Base-by-base conservation (phyloP, 2,888 invertebrate species). In the Pardosa pseudoannulata region DNA sequence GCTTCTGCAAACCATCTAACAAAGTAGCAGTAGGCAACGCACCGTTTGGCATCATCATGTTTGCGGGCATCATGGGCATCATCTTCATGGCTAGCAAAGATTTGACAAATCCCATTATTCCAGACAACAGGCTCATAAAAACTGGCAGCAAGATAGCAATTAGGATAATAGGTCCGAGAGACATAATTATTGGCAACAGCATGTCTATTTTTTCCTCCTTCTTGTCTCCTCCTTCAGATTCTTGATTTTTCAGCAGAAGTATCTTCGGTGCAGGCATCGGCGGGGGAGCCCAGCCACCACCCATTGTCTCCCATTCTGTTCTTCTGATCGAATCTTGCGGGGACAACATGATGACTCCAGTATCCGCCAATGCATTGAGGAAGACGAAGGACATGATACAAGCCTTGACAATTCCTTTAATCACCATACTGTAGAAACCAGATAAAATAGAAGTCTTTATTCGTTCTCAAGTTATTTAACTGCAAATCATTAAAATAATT, bases 101-200 rank as follows among this genome's bases (percentile, higher is more conserved):
- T 36, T 86, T 86, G 23, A 86, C 62, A 36, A 86, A 86, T 1
- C 74, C 41, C 79, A 86, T 79, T 28, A 86, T 73, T 23, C 79
- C 79, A 36, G 70, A 79, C 7, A 79, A 19, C 5, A 86, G 62
- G n/a, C 85, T 79, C 74, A 86, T 76, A 32, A 86, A 76, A n/a
- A 76, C 56, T 6, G 85, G 85, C 65, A 79, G 39, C 67, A 86
- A 23, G 27, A 86, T 79, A 19, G 85, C 85, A 11, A 68, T 32
- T n/a, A 86, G 23, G 39, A 86, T 79, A 23, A 86, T 19, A n/a
- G 85, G 85, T 13, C 79, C 79, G 0, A 86, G 13, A 29, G 71
- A 19, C 85, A 86, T 79, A 32, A 86, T 31, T 0, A 86, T 11
- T 0, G 85, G 85, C 28, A 86, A 27, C 6, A 86, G 46, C 13